Evolutionary conservation across 2,113 vertebrate genomes (phyloP).

Genomic region (Rallus limicola): DNA sequence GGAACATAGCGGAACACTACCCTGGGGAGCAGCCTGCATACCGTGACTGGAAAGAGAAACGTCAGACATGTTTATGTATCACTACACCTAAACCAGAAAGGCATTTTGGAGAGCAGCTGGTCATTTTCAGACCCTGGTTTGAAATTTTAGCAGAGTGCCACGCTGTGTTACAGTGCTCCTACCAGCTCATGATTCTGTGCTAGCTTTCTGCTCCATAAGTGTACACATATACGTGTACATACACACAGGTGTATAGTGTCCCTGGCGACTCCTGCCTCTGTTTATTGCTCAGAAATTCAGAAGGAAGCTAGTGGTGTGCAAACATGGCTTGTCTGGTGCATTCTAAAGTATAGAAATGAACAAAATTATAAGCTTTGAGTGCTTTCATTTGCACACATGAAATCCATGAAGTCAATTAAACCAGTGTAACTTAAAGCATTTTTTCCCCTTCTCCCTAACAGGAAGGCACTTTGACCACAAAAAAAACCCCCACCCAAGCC

Average conservation of each 20-base stretch:
- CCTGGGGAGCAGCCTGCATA: not conserved
- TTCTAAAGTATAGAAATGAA: not conserved
- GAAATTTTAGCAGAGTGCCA: not conserved
- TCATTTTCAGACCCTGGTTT: not conserved
- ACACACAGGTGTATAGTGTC: no score
- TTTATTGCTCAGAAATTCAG: not conserved
- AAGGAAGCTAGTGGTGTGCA: not conserved
- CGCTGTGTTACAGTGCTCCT: not conserved
- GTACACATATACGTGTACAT: fast-evolving
- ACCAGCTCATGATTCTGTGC: not conserved
- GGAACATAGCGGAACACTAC: not conserved
- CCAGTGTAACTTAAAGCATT: not conserved
- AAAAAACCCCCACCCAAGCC: not conserved
- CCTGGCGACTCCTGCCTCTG: not conserved
- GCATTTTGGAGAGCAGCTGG: not conserved
- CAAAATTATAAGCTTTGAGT: not conserved
- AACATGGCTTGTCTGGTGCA: fast-evolving
- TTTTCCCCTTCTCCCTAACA: not conserved
- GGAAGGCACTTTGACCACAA: not conserved
- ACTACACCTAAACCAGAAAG: not conserved
- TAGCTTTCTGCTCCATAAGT: not conserved
- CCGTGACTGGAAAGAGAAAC: not conserved
- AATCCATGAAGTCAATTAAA: not conserved
- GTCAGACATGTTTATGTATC: not conserved
- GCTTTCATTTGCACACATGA: not conserved